Percentiles rank a stretch among this genome's conserved stretches.
These are phyloP conservation scores for Tiliacea citrago DNA, from an alignment of 2,888 invertebrate genomes.

Conservation along the genomic window DNA sequence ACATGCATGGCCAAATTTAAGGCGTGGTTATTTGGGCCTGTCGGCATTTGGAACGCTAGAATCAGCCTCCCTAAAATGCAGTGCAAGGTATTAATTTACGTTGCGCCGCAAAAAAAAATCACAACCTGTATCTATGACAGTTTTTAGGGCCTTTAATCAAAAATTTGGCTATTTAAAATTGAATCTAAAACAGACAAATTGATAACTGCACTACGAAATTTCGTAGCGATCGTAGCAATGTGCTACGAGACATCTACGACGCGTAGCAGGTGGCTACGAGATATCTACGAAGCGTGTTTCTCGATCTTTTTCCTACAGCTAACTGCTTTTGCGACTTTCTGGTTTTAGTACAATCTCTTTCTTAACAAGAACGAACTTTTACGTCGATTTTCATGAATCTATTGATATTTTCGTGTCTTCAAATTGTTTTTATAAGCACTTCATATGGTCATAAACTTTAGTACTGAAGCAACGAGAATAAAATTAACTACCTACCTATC, in stretches of 20 bases:
- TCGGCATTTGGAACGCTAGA: too few relatives aligned
- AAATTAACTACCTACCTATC: constrained; percentile 40
- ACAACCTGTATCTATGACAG: too few relatives aligned
- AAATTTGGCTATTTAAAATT: too few relatives aligned
- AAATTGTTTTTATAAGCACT: constrained; percentile 3
- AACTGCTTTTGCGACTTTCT: background rate
- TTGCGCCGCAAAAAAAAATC: too few relatives aligned
- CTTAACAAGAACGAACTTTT: background rate
- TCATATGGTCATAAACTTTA: constrained; percentile 37
- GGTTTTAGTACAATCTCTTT: background rate
- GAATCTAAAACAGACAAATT: too few relatives aligned
- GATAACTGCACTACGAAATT: constrained; percentile 17
- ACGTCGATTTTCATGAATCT: background rate
- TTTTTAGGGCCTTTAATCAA: too few relatives aligned
- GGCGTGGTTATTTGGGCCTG: too few relatives aligned
- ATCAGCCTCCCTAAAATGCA: too few relatives aligned
- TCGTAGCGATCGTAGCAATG: constrained; percentile 44
- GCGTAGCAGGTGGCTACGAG: constrained; percentile 35
- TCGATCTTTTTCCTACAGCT: background rate
- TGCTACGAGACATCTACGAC: constrained; percentile 47
- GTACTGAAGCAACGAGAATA: constrained; percentile 18
- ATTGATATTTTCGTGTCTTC: background rate
- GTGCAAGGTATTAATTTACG: too few relatives aligned
- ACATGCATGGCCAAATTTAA: background rate
- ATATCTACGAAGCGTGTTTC: background rate